Base-by-base conservation (phyloP, 1,140 invertebrate genomes). In the Episyrphus balteatus region DNA sequence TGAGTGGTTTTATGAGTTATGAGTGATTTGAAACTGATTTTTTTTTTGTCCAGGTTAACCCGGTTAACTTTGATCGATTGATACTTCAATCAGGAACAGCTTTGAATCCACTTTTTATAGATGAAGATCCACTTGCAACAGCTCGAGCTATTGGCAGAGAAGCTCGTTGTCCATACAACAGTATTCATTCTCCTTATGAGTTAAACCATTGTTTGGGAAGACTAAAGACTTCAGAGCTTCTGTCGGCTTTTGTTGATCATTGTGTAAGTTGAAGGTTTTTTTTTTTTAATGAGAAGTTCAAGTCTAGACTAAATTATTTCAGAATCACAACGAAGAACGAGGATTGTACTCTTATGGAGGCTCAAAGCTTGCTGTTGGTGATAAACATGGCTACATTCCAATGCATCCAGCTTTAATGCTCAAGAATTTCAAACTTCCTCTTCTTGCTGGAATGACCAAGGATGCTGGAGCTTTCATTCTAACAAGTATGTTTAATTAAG, bases 81-180 rank as follows among this genome's bases (percentile, higher is more conserved):
- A 66, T 66, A 17, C 49, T 66, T 36, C 63, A 64, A 21, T 66
- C 63, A n/a, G 63, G 63, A 40, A 66, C 63, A 1, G 63, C 63
- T 6, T 15, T 66, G 17, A 66, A 64, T 49, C 63, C 63, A 8
- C 62, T 62, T 17, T 47, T 64, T 5, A 46, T 66, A 36, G 60
- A 66, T 36, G 59, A 64, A 26, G 45, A 50, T 3, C 63, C 63
- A 0, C 36, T 61, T 2, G 48, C 53, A 0, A 61, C 54, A 10
- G 47, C 60, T 17, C 26, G 51, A 18, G 61, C 50, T 7, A 64
- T 66, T 36, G 58, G 58, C 1, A 50, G 51, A 9, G 41, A 58
- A 2, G 61, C 61, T 8, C 56, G 49, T 17, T 66, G 63, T 21
- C 60, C 60, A 2, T 2, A 12, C 38, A 10, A 42, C n/a, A 17